Evolutionary conservation across 2,113 vertebrate genomes (phyloP), one percentile per base, ranked within the genome.

Genomic region (Cochlearius cochlearius): DNA sequence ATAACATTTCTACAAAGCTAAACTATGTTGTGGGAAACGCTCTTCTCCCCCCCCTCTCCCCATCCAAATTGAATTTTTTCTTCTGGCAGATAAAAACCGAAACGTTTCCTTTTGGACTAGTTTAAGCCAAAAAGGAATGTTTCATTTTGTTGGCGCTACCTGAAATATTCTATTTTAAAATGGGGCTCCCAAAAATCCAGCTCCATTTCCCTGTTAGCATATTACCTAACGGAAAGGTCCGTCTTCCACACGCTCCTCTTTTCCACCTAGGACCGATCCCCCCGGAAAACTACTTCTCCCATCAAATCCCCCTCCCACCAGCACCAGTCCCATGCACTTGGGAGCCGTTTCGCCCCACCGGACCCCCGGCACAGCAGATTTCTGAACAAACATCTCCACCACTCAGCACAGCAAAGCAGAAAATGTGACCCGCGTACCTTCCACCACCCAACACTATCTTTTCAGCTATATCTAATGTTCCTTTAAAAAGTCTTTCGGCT

Each of bases 361-460:
- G 62, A 9, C 18, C 26, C 41, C 27, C 3, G 2, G 38, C 4
- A 9, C 38, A 23, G 63, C n/a, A 41, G 1, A 30, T 36, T 47
- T 63, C 52, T 58, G 39, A 55, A 16, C 30, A 67, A 84, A 49
- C 11, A 15, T 47, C 34, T 36, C 45, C 30, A 29, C 50, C 45
- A 16, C 27, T 43, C 60, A 63, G 26, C 22, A 10, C 14, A 68
- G 4, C 41, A 39, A 52, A 80, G 26, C 27, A 79, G 49, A 66
- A 66, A 15, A 20, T 1, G 1, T 9, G 72, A 63, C 66, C 80
- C 52, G 11, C 0, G 0, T 1, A 4, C 19, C 58, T 12, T 36
- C 53, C 39, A 36, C 6, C 26, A 71, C 76, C 39, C 19, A 7
- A 5, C 82, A 49, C 30, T 39, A 23, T 68, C 64, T 59, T 72